Evolutionary conservation across 92 coral and sea anemone species (phyloP), one percentile per base, ranked within the genome.

Genomic region (Phenganax stokvisi): DNA sequence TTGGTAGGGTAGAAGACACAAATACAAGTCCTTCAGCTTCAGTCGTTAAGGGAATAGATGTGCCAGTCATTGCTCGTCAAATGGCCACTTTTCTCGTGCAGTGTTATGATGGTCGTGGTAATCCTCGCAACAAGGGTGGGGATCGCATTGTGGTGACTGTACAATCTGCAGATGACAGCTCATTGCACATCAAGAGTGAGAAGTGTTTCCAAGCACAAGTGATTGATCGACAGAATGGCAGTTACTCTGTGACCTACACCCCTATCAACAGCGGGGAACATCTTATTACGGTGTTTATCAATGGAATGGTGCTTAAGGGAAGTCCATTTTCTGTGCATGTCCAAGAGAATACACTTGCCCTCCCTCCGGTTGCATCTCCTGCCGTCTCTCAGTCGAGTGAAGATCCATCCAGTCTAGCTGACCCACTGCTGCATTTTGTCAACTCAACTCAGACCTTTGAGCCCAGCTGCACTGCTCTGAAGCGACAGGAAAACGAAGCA

Each of bases 251-350:
- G 9, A 79, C 83, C 51, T 79, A 79, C 30, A 79, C 83, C 4
- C 83, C 83, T 9, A 62, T 64, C 64, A 54, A 67, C 51, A 63
- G 83, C 74, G 83, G 74, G 7, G 83, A 79, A 63, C 83, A 79
- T 65, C 83, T 79, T 15, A 54, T 79, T 0, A 79, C 83, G 74
- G 83, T 79, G 54, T 79, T 79, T 74, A 79, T 79, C 0, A 79
- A 79, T 29, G 83, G 83, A 47, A 79, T 79, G 83, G 74, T 79
- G 62, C 72, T 79, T 74, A 79, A 79, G 57, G 83, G 83, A 62
- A 79, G 83, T 29, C 83, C 83, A 30, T 79, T 79, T 68, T 79
- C 83, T 15, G 83, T 79, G 74, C 74, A 63, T 51, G 83, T 79
- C 15, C 83, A 63, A 27, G 83, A 79, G 69, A 63, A 64, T 56